Conservation (phyloP, 2,797 vertebrate genomes). For the Pelobates cultripes region DNA sequence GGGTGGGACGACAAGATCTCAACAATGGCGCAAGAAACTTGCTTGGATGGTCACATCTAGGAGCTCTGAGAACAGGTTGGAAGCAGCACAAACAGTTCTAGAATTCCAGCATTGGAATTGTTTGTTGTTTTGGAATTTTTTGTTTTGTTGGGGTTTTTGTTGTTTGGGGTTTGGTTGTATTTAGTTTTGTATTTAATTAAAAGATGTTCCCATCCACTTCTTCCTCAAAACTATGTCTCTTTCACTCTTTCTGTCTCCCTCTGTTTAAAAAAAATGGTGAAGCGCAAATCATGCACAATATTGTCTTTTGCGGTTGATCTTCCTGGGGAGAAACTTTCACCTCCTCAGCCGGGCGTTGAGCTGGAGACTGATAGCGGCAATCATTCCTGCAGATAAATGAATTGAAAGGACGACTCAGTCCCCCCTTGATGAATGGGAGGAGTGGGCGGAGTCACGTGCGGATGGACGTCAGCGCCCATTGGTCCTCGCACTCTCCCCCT, state of each 20-base stretch:
- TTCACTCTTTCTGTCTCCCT: conserved; percentile 38
- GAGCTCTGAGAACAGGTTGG: conserved; percentile 2
- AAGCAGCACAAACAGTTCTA: conserved; percentile 27
- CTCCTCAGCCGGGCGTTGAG: conserved; percentile 99
- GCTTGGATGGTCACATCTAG: conserved; percentile 7
- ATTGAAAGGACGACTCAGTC: conserved; percentile 99
- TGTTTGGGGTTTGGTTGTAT: conserved; percentile 18
- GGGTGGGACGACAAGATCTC: conserved; percentile 50
- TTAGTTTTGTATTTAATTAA: conserved; percentile 41
- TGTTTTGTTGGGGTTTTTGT: too few relatives aligned
- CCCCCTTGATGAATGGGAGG: conserved; percentile 99
- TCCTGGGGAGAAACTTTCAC: conserved; percentile 99
- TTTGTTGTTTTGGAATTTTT: conserved; percentile 43
- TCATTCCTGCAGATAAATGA: conserved; percentile 99
- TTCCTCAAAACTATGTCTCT: conserved; percentile 57
- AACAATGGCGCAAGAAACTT: conserved; percentile 22
- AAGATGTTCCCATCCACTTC: conserved; percentile 59
- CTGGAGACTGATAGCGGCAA: conserved; percentile 99
- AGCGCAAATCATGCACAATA: conserved; percentile 89
- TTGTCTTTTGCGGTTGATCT: conserved; percentile 99
- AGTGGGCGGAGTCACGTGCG: conserved; percentile 87
- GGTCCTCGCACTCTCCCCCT: conserved; percentile 74
- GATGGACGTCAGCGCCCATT: conserved; percentile 75
- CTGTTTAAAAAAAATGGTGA: too few relatives aligned
- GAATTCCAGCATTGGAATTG: conserved; percentile 63